Conservation (phyloP, 2,888 invertebrate genomes). For the Hermaeophaga mercurialis region DNA sequence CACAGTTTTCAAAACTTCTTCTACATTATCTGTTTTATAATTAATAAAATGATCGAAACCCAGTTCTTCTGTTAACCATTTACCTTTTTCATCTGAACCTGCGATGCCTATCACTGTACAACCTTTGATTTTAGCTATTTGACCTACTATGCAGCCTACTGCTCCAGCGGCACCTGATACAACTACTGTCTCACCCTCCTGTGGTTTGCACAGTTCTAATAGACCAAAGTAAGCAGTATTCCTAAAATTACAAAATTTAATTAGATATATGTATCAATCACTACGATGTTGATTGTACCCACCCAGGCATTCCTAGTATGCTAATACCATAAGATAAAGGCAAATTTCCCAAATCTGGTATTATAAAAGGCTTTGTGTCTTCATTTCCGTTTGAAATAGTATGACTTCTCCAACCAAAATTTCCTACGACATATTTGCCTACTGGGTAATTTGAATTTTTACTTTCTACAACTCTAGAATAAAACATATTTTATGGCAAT, state of each 20-base stretch:
- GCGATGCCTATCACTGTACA: slow-evolving; percentile 74
- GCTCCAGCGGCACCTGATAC: slow-evolving; percentile 79
- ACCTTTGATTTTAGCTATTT: slow-evolving; percentile 75
- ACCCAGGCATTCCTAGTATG: slow-evolving; percentile 73
- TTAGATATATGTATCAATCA: neutral
- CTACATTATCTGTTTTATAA: slow-evolving; percentile 68
- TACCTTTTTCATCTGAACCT: slow-evolving; percentile 72
- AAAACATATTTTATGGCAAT: slow-evolving; percentile 12
- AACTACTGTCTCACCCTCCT: slow-evolving; percentile 73
- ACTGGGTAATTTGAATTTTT: slow-evolving; percentile 67
- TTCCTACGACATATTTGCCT: slow-evolving; percentile 65
- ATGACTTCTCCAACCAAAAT: slow-evolving; percentile 71
- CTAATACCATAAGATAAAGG: slow-evolving; percentile 68
- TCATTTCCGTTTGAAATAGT: slow-evolving; percentile 62
- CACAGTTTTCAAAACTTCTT: slow-evolving; percentile 61
- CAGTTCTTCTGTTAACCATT: slow-evolving; percentile 67
- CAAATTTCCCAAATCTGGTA: slow-evolving; percentile 65
- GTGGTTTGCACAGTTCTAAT: slow-evolving; percentile 71
- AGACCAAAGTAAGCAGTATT: slow-evolving; percentile 78
- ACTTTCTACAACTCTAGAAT: slow-evolving; percentile 68
- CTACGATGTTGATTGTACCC: slow-evolving; percentile 29
- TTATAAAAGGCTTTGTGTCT: slow-evolving; percentile 45
- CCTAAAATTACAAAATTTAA: slow-evolving; percentile 56
- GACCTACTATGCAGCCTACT: slow-evolving; percentile 78
- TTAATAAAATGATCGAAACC: slow-evolving; percentile 73